phyloP scores from a whole-genome alignment of 2,888 invertebrate genomes.

The Lycophotia porphyrea region DNA sequence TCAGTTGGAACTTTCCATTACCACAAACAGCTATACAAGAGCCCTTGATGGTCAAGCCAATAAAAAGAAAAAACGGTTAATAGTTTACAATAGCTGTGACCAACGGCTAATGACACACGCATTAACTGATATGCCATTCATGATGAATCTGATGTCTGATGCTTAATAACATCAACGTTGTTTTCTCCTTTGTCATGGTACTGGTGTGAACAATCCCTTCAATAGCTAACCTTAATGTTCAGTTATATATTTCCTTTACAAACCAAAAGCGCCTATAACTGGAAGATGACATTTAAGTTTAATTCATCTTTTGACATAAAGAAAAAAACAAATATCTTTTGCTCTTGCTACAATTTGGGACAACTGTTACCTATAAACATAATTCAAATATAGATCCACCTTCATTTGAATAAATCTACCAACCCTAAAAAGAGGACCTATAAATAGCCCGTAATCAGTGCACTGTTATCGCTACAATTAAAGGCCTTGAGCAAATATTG shows the following conservation, averaged over 20 bases:
- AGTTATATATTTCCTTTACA: not conserved
- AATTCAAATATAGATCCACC: not conserved
- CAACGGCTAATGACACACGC: conserved; percentile 37
- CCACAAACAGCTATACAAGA: conserved; percentile 36
- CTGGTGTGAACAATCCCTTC: not conserved
- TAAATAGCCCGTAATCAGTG: not conserved
- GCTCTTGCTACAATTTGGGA: not conserved
- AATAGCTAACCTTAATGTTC: not conserved
- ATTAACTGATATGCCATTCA: conserved; percentile 19
- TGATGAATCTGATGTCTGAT: conserved; percentile 23
- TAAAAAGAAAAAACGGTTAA: conserved; percentile 38
- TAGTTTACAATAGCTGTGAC: conserved; percentile 37
- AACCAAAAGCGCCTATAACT: not conserved
- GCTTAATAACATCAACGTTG: not conserved
- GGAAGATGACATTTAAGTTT: not conserved
- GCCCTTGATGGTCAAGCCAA: conserved; percentile 33
- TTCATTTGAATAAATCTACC: not conserved
- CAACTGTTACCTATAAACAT: not conserved
- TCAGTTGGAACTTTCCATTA: conserved; percentile 30
- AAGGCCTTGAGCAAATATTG: not conserved
- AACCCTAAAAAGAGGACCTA: not conserved
- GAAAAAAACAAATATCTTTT: not conserved
- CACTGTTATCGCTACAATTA: not conserved
- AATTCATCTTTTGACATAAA: not conserved
- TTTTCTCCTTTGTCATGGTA: conserved; percentile 7